Evolutionary conservation across 2,113 vertebrate genomes (phyloP).

Genomic region (Grammomys dolichurus): DNA sequence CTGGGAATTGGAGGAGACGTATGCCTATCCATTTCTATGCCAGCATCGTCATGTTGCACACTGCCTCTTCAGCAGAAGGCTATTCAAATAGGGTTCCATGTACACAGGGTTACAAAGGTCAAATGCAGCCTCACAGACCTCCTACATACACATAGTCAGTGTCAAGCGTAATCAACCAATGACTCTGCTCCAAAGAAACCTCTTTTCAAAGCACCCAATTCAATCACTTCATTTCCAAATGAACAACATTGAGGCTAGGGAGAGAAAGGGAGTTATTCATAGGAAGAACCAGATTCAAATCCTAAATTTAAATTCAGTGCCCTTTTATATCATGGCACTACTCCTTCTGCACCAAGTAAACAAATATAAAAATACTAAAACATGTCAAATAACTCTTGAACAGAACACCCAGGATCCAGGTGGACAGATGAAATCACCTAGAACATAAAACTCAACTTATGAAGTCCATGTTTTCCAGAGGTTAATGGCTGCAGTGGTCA

Average conservation of each 20-base stretch:
- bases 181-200: not conserved
- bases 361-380: constrained; percentile 12
- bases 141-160: too few relatives aligned
- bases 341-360: not conserved
- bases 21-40: not conserved
- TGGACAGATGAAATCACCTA: not conserved
- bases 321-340: not conserved
- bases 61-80: not conserved
- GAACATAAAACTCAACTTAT: not conserved
- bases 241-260: not conserved
- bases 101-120: not conserved
- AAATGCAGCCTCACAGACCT: not conserved
- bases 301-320: not conserved
- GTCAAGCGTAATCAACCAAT: not conserved
- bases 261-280: not conserved
- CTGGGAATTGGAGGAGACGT: not conserved
- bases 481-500: not conserved
- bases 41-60: not conserved
- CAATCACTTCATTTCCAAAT: constrained; percentile 14
- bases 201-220: not conserved
- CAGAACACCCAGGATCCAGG: not conserved
- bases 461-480: not conserved
- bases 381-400: not conserved
- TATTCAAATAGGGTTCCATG: not conserved
- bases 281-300: not conserved